Base-by-base conservation (phyloP, 2,797 vertebrate genomes). In the Selene dorsalis region DNA sequence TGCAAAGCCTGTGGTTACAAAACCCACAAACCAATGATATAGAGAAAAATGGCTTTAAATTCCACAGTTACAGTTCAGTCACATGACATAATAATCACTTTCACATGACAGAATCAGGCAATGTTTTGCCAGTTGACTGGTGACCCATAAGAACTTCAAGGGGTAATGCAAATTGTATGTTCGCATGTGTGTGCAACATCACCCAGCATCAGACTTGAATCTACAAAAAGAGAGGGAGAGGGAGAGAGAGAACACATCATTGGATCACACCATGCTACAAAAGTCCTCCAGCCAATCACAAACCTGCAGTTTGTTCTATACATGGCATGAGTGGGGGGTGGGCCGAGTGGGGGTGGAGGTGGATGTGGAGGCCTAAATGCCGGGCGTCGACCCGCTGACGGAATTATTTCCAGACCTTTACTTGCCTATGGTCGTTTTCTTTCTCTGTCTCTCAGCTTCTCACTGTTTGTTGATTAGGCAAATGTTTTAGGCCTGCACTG, bases 381-480 rank as follows among this genome's bases (percentile, higher is more conserved):
- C 1, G 47, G 75, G 74, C 2, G 63, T 86, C 62, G 35, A 90
- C 88, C 60, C 73, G 74, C 41, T 79, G 53, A 79, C 28, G 0
- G 71, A 91, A 93, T 93, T 90, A 88, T 84, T 91, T 90, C 88
- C 92, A 94, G 91, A 92, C 77, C 55, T 84, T 77, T 58, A n/a
- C 55, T 62, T 70, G 14, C 62, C 4, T 20, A 13, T 60, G 38
- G 52, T 62, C 18, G 6, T 28, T 14, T 24, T 53, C 38, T 48
- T 26, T 60, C 11, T 63, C 58, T 26, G 12, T n/a, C 4, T 43
- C 67, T 55, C 24, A 41, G 39, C 14, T 4, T 70, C 45, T 87
- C 63, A 47, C 66, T 53, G 47, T 32, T 32, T 5, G 14, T 38
- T 18, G 3, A 22, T 61, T 14, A 69, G n/a, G 68, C 35, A 59